These are phyloP conservation scores for Portevinia maculata DNA, from an alignment of 2,888 invertebrate species.

Conservation along the genomic window DNA sequence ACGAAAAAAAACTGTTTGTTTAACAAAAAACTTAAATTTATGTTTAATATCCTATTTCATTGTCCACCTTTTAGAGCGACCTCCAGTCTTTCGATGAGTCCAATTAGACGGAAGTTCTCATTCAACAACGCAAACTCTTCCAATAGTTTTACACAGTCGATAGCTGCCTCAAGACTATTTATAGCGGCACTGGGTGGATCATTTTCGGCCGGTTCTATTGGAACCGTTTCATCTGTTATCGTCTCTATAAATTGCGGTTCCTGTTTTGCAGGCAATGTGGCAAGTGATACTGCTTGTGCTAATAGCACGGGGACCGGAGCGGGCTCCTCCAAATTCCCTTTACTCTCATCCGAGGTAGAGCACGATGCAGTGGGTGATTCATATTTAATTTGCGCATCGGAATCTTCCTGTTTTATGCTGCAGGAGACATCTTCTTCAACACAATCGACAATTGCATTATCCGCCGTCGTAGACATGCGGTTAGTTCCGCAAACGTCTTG, in stretches of 20 bases:
- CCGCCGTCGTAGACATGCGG: neutral
- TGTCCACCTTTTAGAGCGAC: slow-evolving; percentile 41
- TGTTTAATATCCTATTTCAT: neutral
- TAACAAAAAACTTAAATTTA: slow-evolving; percentile 1
- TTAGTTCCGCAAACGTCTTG: slow-evolving; percentile 19
- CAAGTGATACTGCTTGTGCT: neutral
- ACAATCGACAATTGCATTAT: neutral
- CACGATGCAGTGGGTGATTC: neutral
- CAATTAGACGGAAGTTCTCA: slow-evolving; percentile 80
- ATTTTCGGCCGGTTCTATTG: neutral
- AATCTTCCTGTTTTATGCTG: slow-evolving; percentile 6
- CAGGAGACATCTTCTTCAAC: neutral
- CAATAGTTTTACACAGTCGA: slow-evolving; percentile 80
- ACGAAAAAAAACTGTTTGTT: neutral
- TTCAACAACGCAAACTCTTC: slow-evolving; percentile 80
- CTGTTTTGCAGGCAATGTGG: neutral
- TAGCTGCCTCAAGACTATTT: slow-evolving; percentile 75
- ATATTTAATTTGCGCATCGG: neutral
- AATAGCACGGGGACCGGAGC: neutral
- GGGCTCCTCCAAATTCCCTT: neutral
- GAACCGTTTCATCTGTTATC: neutral
- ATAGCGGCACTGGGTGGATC: neutral
- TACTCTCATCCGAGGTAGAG: neutral
- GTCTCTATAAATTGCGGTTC: neutral
- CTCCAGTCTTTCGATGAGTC: slow-evolving; percentile 76